phyloP scores from a whole-genome alignment of 2,113 vertebrate species.

The Rhinolophus sinicus region DNA sequence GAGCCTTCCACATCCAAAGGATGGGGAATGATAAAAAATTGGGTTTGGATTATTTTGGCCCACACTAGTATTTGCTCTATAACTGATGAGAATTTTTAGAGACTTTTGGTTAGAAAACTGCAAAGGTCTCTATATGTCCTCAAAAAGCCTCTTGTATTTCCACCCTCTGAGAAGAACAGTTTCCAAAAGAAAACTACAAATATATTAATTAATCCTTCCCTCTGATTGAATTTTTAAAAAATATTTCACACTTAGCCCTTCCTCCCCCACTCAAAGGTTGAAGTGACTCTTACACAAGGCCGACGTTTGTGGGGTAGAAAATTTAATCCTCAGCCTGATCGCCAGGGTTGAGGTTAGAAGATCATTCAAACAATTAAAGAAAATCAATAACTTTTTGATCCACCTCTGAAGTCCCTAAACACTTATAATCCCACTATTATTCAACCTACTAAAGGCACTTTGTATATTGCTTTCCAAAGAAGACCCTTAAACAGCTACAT shows the following conservation, averaged over 20 bases:
- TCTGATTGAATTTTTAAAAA: background rate
- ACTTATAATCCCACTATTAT: conserved; percentile 51
- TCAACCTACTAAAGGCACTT: conserved; percentile 61
- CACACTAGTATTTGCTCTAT: conserved; percentile 50
- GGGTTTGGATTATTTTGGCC: conserved; percentile 58
- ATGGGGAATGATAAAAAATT: conserved; percentile 52
- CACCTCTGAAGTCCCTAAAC: conserved; percentile 48
- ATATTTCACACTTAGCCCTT: background rate
- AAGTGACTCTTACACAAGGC: conserved; percentile 26
- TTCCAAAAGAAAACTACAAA: conserved; percentile 42
- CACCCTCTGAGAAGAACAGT: background rate
- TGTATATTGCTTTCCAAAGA: conserved; percentile 56
- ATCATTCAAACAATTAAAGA: conserved; percentile 64
- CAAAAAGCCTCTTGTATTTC: background rate
- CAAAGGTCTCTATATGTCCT: conserved; percentile 24
- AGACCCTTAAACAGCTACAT: conserved; percentile 53
- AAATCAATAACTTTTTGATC: conserved; percentile 71
- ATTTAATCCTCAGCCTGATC: conserved; percentile 10
- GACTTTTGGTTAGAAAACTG: conserved; percentile 39
- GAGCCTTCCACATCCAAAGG: conserved; percentile 31
- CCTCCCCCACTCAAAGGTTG: background rate
- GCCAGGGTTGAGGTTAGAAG: conserved; percentile 59
- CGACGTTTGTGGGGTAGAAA: conserved; percentile 21
- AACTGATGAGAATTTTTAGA: conserved; percentile 29
- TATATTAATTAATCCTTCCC: conserved; percentile 27